These are phyloP conservation scores for Streptopelia turtur DNA, from an alignment of 2,797 vertebrate species.

Conservation along the genomic window DNA sequence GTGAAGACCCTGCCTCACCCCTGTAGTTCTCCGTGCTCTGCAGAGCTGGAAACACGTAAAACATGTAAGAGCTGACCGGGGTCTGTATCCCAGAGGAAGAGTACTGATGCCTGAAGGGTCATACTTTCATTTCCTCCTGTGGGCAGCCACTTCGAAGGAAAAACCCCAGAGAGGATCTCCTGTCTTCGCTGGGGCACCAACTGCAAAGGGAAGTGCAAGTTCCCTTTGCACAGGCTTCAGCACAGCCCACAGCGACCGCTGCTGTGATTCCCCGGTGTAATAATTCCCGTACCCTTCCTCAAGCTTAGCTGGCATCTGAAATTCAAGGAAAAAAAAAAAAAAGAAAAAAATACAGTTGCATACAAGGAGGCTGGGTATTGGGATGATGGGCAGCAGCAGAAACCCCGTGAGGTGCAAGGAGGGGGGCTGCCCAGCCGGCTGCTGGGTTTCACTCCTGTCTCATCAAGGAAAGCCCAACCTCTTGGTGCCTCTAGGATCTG, in stretches of 20 bases:
- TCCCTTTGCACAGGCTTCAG: not conserved
- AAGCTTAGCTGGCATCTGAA: not conserved
- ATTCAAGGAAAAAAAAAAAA: not conserved
- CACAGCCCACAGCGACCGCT: accelerated
- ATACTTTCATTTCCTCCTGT: conserved; percentile 8
- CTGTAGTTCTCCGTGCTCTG: not conserved
- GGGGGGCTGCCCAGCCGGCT: accelerated
- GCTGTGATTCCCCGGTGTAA: not conserved
- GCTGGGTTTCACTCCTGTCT: accelerated
- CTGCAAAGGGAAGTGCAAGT: not conserved
- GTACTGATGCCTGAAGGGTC: not conserved
- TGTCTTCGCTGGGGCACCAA: accelerated
- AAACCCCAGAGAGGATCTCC: accelerated
- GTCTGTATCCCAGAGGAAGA: not conserved
- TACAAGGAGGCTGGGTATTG: accelerated
- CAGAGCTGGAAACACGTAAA: not conserved
- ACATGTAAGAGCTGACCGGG: not conserved
- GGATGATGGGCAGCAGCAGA: not conserved
- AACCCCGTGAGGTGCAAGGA: accelerated
- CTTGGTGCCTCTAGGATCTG: not conserved
- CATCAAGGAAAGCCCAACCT: not conserved
- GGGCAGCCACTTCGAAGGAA: not conserved
- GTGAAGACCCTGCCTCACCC: not conserved
- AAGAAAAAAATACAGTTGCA: not conserved
- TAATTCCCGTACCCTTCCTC: not conserved